phyloP scores from a whole-genome alignment of 2,113 vertebrate genomes.

The Ptychochromis oligacanthus region DNA sequence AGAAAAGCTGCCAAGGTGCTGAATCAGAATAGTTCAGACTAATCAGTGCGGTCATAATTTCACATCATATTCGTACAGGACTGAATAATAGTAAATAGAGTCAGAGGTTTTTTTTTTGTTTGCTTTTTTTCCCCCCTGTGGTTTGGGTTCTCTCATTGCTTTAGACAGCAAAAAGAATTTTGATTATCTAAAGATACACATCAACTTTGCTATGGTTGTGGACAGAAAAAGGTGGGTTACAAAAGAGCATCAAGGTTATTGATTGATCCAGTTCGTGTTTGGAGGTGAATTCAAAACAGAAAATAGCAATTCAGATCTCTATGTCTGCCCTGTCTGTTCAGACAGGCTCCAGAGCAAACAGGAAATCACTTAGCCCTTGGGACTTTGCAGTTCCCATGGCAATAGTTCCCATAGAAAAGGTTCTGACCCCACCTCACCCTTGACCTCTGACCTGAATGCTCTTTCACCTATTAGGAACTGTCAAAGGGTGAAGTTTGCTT shows the following conservation, averaged over 20 bases:
- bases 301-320: not conserved
- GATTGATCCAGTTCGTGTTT: not conserved
- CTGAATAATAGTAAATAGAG: not conserved
- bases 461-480: conserved; percentile 14
- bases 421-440: conserved; percentile 50
- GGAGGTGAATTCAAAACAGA: not conserved
- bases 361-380: conserved; percentile 30
- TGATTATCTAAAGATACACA: too few relatives aligned
- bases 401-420: conserved; percentile 10
- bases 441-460: conserved; percentile 46
- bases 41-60: not conserved
- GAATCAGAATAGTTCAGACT: not conserved
- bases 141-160: not conserved
- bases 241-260: not conserved
- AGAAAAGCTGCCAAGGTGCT: too few relatives aligned
- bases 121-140: too few relatives aligned
- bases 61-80: not conserved
- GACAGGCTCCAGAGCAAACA: conserved; percentile 12
- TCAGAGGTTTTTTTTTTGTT: not conserved
- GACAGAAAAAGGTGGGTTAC: not conserved
- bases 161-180: too few relatives aligned
- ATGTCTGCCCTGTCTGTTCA: not conserved
- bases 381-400: conserved; percentile 26
- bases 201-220: too few relatives aligned
- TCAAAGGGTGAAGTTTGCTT: not conserved